Percentiles rank a stretch among this genome's conserved stretches.
phyloP scores from a whole-genome alignment of 2,797 vertebrate genomes.

The Bradypodion ventrale region DNA sequence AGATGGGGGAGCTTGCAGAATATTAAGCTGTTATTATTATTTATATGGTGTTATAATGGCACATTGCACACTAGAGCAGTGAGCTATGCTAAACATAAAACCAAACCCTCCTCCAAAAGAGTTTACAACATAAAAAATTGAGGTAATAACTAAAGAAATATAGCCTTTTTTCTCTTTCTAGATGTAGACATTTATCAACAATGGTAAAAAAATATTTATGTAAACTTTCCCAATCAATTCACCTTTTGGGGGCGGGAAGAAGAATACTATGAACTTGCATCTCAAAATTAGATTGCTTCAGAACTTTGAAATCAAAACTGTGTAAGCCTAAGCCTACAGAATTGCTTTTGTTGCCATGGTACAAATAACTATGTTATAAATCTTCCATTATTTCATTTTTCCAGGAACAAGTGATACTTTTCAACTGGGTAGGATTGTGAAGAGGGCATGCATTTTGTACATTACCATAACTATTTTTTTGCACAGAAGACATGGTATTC shows the following conservation, averaged over 20 bases:
- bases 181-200: constrained; percentile 46
- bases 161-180: not conserved
- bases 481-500: too few relatives aligned
- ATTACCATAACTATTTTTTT: too few relatives aligned
- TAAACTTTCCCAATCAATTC: constrained; percentile 45
- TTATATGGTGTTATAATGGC: constrained; percentile 39
- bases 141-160: constrained; percentile 44
- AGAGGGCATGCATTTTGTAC: too few relatives aligned
- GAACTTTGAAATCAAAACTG: constrained; percentile 50
- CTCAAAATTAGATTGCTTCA: constrained; percentile 53
- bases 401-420: too few relatives aligned
- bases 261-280: constrained; percentile 43
- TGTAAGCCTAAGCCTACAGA: not conserved
- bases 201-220: constrained; percentile 42
- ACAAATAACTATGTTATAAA: not conserved
- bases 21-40: constrained; percentile 43
- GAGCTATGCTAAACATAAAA: constrained; percentile 48
- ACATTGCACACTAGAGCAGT: constrained; percentile 42
- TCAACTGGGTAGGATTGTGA: too few relatives aligned
- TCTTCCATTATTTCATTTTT: too few relatives aligned
- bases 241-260: constrained; percentile 51
- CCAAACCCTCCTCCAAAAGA: constrained; percentile 41
- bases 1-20: constrained; percentile 36
- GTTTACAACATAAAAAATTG: constrained; percentile 45
- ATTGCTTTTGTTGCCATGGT: not conserved